Evolutionary conservation across 2,888 invertebrate genomes (phyloP).

Genomic region (Mythimna pallens): DNA sequence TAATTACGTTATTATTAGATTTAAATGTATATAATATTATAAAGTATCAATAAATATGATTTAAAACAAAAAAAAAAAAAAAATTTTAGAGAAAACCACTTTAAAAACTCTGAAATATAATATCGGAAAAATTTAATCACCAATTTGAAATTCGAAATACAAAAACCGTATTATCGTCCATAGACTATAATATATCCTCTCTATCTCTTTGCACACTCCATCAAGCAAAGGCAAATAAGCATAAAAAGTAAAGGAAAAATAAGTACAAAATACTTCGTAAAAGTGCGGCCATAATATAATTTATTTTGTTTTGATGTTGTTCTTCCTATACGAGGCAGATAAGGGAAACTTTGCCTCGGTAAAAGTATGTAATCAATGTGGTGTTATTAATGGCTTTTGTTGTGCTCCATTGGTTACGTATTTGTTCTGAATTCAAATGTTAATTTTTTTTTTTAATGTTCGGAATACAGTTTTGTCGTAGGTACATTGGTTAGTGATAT

Average conservation of each 20-base stretch:
- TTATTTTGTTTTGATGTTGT: conserved; percentile 71
- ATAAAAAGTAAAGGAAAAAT: conserved; percentile 59
- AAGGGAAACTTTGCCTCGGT: conserved; percentile 61
- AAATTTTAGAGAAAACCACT: background rate
- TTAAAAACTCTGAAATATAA: background rate
- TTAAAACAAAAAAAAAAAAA: no score
- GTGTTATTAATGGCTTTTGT: conserved; percentile 68
- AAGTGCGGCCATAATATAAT: conserved; percentile 59
- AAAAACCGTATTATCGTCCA: conserved; percentile 24
- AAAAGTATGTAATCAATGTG: conserved; percentile 65
- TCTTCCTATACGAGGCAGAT: conserved; percentile 62
- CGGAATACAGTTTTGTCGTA: background rate
- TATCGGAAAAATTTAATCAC: conserved; percentile 3
- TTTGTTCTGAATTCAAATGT: conserved; percentile 39
- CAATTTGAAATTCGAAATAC: conserved; percentile 2
- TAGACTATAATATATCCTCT: conserved; percentile 3
- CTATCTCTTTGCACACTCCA: conserved; percentile 52
- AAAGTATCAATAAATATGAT: no score
- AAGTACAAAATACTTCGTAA: conserved; percentile 63
- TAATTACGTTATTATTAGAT: no score
- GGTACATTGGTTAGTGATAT: no score
- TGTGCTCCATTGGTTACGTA: conserved; percentile 56
- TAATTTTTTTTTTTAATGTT: conserved; percentile 1
- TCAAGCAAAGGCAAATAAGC: conserved; percentile 61
- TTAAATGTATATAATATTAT: no score